A percentile compares a stretch with the other conserved stretches of the same genome.
Evolutionary conservation across 1,140 invertebrate species (phyloP).

Genomic region (Oreohelix idahoensis): DNA sequence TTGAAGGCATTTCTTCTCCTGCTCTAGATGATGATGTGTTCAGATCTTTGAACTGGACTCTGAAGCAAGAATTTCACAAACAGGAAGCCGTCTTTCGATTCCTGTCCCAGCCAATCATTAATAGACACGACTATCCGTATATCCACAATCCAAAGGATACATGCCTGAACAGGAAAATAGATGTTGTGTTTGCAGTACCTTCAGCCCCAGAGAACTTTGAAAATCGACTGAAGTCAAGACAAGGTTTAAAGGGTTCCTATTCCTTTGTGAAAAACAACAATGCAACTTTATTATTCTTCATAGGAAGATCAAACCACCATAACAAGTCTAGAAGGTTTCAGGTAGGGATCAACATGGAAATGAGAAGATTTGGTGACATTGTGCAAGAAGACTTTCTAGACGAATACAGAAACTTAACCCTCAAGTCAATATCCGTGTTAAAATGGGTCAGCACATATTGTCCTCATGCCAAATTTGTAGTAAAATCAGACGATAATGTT

Average conservation of each 20-base stretch:
- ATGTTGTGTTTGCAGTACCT: neutral
- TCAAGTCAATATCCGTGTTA: constrained; percentile 87
- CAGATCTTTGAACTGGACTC: constrained; percentile 5
- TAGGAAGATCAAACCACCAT: constrained; percentile 14
- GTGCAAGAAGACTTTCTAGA: constrained; percentile 86
- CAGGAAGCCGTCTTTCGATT: neutral
- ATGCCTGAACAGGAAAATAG: neutral
- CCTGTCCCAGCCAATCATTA: constrained; percentile 11
- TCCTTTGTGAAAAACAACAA: neutral
- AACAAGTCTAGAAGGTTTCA: constrained; percentile 10
- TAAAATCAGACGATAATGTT: constrained; percentile 75
- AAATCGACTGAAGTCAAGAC: neutral
- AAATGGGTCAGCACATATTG: constrained; percentile 84
- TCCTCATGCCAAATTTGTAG: constrained; percentile 74
- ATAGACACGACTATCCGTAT: constrained; percentile 15
- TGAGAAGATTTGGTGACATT: constrained; percentile 79
- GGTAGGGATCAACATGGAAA: constrained; percentile 73
- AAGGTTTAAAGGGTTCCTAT: neutral
- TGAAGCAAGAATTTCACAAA: neutral
- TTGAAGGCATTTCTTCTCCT: neutral
- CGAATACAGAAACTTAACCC: constrained; percentile 87
- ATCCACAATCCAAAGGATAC: constrained; percentile 11
- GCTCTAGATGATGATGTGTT: neutral
- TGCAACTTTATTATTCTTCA: constrained; percentile 21
- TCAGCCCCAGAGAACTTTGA: constrained; percentile 24